phyloP scores from a whole-genome alignment of 2,113 vertebrate species.

The Phalacrocorax pelagicus region DNA sequence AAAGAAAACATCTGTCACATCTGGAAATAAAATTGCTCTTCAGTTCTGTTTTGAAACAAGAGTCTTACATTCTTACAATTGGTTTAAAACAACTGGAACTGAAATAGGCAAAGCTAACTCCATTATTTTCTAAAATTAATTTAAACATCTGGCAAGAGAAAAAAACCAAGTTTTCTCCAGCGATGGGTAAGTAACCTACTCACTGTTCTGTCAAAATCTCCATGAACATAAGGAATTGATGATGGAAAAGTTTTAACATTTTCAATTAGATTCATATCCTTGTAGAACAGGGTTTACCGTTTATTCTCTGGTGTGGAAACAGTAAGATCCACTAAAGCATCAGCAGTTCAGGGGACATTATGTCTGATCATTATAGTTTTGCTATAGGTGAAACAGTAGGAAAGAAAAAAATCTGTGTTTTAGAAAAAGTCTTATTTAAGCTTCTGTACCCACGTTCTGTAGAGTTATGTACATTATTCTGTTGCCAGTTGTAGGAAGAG shows the following conservation, averaged over 20 bases:
- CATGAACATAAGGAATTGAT: neutral
- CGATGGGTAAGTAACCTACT: neutral
- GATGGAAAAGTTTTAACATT: neutral
- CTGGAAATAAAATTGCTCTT: conserved; percentile 28
- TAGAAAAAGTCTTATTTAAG: neutral
- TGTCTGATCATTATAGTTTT: neutral
- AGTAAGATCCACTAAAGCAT: neutral
- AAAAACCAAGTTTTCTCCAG: neutral
- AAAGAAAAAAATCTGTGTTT: neutral
- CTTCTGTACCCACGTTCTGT: neutral
- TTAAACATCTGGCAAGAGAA: neutral
- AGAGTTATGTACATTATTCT: neutral
- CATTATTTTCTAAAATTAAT: neutral
- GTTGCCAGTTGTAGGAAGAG: neutral
- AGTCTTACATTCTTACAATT: neutral
- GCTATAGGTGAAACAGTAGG: neutral
- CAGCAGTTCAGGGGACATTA: neutral
- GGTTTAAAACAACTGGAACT: conserved; percentile 41
- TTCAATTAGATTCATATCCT: neutral
- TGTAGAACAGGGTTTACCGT: neutral
- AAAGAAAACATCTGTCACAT: neutral
- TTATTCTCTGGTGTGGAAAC: neutral
- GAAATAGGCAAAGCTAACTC: conserved; percentile 23
- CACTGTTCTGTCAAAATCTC: neutral
- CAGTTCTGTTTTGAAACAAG: conserved; percentile 20